phyloP scores from a whole-genome alignment of 2,888 invertebrate species.

The Ennomos quercinarius region DNA sequence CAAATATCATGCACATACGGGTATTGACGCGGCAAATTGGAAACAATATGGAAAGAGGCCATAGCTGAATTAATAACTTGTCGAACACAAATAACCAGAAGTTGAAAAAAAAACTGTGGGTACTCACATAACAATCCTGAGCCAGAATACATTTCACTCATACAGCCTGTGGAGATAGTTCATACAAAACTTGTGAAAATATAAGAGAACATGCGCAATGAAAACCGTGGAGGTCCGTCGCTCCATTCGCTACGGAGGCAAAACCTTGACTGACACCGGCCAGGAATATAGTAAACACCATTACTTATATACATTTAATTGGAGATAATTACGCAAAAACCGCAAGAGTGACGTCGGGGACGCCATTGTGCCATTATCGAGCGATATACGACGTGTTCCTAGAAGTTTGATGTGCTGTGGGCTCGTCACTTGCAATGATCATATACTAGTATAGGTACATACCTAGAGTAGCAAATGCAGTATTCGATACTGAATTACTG shows the following conservation, averaged over 20 bases:
- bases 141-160: slow-evolving; percentile 16
- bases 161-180: slow-evolving; percentile 12
- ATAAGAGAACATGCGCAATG: slow-evolving; percentile 18
- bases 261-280: slow-evolving; percentile 61
- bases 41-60: slow-evolving; percentile 33
- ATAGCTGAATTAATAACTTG: slow-evolving; percentile 34
- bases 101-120: slow-evolving; percentile 1
- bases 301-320: slow-evolving; percentile 71
- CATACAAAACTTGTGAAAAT: slow-evolving; percentile 8
- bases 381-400: slow-evolving; percentile 50
- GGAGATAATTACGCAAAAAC: slow-evolving; percentile 72
- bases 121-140: slow-evolving; percentile 33
- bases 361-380: slow-evolving; percentile 48
- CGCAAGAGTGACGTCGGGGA: slow-evolving; percentile 62
- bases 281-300: slow-evolving; percentile 64
- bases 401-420: slow-evolving; percentile 48
- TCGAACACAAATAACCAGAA: neutral
- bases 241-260: slow-evolving; percentile 45
- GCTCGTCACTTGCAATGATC: slow-evolving; percentile 6
- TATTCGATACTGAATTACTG: neutral
- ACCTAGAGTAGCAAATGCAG: too few species aligned
- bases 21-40: slow-evolving; percentile 35
- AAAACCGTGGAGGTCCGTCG: slow-evolving; percentile 6
- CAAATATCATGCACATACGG: slow-evolving; percentile 39
- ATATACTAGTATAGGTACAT: too few species aligned